A percentile compares a stretch with the other conserved stretches of the same genome.
Evolutionary conservation across 1,140 invertebrate genomes (phyloP).

Genomic region (Panulirus ornatus): DNA sequence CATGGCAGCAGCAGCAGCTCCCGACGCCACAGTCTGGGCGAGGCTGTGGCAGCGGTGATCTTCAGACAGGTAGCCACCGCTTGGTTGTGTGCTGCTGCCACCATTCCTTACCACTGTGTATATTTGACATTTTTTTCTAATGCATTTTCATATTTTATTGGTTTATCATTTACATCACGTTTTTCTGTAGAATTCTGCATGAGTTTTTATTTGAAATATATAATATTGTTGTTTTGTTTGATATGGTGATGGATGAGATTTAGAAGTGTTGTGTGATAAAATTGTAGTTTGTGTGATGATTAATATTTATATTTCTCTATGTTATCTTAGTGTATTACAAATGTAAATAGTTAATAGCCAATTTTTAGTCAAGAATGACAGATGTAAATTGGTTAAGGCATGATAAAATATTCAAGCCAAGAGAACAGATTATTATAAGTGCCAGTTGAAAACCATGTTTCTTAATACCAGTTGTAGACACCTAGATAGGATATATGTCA

Average conservation of each 20-base stretch:
- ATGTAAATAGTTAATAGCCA: too few relatives aligned
- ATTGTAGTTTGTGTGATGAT: too few relatives aligned
- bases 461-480: too few relatives aligned
- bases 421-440: too few relatives aligned
- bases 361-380: too few relatives aligned
- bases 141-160: neutral
- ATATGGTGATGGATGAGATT: neutral
- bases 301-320: too few relatives aligned
- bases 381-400: too few relatives aligned
- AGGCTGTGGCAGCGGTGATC: constrained; percentile 57
- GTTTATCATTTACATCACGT: neutral
- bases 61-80: constrained; percentile 63
- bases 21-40: constrained; percentile 58
- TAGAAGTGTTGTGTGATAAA: too few relatives aligned
- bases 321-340: too few relatives aligned
- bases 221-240: neutral
- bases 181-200: neutral
- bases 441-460: too few relatives aligned
- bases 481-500: too few relatives aligned
- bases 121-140: neutral
- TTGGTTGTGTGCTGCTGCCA: constrained; percentile 16
- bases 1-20: constrained; percentile 16
- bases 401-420: too few relatives aligned
- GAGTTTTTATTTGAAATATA: neutral
- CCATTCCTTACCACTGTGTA: neutral